phyloP scores from a whole-genome alignment of 2,113 vertebrate genomes.

The Nothobranchius kuhntae region DNA sequence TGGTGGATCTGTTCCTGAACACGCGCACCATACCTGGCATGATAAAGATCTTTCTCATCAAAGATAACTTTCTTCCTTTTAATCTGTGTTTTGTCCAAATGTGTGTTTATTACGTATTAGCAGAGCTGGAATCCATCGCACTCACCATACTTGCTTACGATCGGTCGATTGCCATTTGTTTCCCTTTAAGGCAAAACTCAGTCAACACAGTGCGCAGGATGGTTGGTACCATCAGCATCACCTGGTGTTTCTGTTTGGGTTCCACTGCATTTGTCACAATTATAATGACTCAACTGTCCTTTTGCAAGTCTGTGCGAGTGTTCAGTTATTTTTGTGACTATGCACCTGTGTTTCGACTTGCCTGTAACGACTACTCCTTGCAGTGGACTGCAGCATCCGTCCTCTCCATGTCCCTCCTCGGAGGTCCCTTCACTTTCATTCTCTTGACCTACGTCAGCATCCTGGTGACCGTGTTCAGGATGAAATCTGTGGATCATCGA shows the following conservation, averaged over 20 bases:
- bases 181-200: conserved; percentile 66
- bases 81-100: conserved; percentile 69
- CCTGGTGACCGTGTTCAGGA: conserved; percentile 64
- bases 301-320: conserved; percentile 67
- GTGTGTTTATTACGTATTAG: conserved; percentile 57
- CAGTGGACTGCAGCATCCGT: conserved; percentile 52
- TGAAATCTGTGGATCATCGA: conserved; percentile 63
- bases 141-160: conserved; percentile 73
- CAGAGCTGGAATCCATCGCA: conserved; percentile 56
- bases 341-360: conserved; percentile 68
- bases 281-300: conserved; percentile 68
- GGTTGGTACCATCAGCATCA: conserved; percentile 44
- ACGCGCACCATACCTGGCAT: conserved; percentile 66
- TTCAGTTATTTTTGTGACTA: conserved; percentile 79
- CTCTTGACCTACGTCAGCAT: conserved; percentile 65
- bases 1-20: conserved; percentile 63
- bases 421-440: conserved; percentile 53
- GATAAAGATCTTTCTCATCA: conserved; percentile 64
- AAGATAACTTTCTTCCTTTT: conserved; percentile 66
- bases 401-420: neutral
- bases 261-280: rapidly evolving
- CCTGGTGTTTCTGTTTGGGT: conserved; percentile 42
- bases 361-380: conserved; percentile 65
- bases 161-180: conserved; percentile 73
- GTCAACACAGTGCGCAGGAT: conserved; percentile 67